These are phyloP conservation scores for Phoeniculus purpureus DNA, from an alignment of 2,797 vertebrate genomes.

Conservation along the genomic window DNA sequence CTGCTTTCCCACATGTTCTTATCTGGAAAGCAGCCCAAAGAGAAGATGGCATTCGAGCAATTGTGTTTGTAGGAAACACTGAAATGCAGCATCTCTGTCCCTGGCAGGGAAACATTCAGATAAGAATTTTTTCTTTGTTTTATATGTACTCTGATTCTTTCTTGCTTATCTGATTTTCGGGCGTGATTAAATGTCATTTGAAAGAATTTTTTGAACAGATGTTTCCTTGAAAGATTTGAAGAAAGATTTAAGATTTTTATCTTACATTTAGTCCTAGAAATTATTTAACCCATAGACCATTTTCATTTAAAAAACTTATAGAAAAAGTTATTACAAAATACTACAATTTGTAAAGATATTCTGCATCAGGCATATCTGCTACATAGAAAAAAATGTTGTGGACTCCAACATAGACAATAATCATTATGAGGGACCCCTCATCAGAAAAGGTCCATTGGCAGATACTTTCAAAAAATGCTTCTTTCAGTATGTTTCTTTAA, in stretches of 20 bases:
- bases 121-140: background rate
- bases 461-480: background rate
- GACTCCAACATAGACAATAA: background rate
- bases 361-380: background rate
- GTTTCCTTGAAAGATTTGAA: background rate
- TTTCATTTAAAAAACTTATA: background rate
- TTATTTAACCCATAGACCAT: background rate
- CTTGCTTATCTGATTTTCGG: background rate
- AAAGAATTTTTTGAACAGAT: background rate
- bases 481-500: background rate
- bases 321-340: too few species aligned
- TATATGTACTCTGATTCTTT: background rate
- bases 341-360: background rate
- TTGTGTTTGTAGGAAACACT: background rate
- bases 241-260: background rate
- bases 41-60: background rate
- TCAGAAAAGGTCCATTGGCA: background rate
- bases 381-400: background rate
- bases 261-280: background rate
- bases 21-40: conserved; percentile 18
- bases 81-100: background rate
- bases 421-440: background rate
- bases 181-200: background rate
- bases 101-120: background rate
- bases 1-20: conserved; percentile 14